Evolutionary conservation across 2,888 invertebrate species (phyloP).

Genomic region (Carterocephalus palaemon): DNA sequence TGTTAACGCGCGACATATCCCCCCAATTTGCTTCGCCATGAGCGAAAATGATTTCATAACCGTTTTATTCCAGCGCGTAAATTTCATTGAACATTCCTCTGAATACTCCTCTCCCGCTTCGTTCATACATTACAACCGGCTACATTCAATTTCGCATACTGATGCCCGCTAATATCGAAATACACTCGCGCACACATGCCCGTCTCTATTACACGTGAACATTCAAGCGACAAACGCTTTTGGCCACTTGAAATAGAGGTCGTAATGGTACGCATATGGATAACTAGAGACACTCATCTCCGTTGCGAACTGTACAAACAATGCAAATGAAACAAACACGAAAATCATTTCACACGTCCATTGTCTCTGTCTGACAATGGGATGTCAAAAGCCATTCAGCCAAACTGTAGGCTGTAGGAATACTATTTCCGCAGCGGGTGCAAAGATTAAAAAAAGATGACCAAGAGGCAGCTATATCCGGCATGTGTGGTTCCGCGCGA

Average conservation of each 20-base stretch:
- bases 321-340: conserved; percentile 37
- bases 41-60: conserved; percentile 23
- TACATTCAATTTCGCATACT: conserved; percentile 24
- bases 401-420: conserved; percentile 38
- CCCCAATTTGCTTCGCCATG: conserved; percentile 13
- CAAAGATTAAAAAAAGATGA: conserved; percentile 25
- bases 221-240: conserved; percentile 2
- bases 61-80: conserved; percentile 19
- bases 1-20: conserved; percentile 22
- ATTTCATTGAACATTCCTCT: conserved; percentile 20
- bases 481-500: conserved; percentile 10
- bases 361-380: conserved; percentile 41
- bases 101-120: conserved; percentile 15
- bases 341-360: conserved; percentile 38
- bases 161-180: conserved; percentile 25
- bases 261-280: conserved; percentile 22
- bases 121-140: conserved; percentile 20
- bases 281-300: conserved; percentile 18
- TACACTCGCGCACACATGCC: conserved; percentile 7
- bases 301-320: conserved; percentile 32
- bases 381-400: conserved; percentile 44
- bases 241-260: conserved; percentile 12
- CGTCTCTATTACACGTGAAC: conserved; percentile 1
- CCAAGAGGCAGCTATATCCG: conserved; percentile 16
- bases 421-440: conserved; percentile 34